Conservation (phyloP, 1,140 invertebrate genomes). For the Heliconius hermathena region DNA sequence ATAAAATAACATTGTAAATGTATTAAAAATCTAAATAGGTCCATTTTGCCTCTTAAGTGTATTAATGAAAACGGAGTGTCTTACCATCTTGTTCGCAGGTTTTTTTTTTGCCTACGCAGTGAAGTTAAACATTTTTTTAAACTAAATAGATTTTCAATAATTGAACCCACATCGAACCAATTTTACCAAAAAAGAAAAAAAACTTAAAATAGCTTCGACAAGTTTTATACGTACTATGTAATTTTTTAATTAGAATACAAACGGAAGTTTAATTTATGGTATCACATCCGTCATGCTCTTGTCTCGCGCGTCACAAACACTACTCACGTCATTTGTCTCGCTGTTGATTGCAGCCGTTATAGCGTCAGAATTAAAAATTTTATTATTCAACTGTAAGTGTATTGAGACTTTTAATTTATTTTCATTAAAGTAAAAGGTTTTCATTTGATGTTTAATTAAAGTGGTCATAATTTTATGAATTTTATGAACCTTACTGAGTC, state of each 20-base stretch:
- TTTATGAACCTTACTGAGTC: not conserved
- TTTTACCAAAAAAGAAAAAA: not conserved
- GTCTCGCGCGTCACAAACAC: constrained; percentile 12
- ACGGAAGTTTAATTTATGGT: constrained; percentile 17
- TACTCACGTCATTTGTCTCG: constrained; percentile 21
- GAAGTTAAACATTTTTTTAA: too few species aligned
- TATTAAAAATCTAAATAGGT: too few species aligned
- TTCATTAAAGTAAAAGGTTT: constrained; percentile 6
- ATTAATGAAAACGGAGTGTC: too few species aligned
- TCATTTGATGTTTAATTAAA: not conserved
- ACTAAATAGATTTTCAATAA: too few species aligned
- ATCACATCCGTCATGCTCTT: constrained; percentile 15
- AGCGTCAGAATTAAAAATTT: constrained; percentile 15
- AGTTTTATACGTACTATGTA: not conserved
- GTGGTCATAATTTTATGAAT: not conserved
- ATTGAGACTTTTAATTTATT: not conserved
- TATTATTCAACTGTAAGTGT: constrained; percentile 11
- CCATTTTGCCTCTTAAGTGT: too few species aligned
- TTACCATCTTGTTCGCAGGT: too few species aligned
- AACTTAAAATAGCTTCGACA: not conserved
- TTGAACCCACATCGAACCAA: too few species aligned
- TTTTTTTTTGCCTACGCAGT: too few species aligned
- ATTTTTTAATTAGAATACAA: constrained; percentile 16
- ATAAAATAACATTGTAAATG: too few species aligned
- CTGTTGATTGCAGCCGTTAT: constrained; percentile 18